These are phyloP conservation scores for Aplocera efformata DNA, from an alignment of 2,888 invertebrate species.

Conservation along the genomic window DNA sequence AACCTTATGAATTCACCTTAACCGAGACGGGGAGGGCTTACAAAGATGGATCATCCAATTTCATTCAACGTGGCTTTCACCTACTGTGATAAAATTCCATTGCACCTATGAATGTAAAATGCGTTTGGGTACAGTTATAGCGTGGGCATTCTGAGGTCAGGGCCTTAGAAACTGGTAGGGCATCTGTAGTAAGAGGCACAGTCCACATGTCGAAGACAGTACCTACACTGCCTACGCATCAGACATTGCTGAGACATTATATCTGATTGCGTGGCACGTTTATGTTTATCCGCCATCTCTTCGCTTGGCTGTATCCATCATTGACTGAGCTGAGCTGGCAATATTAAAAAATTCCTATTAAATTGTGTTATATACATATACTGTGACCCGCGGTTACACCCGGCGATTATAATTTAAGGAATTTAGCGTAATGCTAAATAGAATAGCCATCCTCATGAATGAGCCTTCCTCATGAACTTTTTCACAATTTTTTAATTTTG, in stretches of 20 bases:
- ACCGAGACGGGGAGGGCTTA: conserved; percentile 20
- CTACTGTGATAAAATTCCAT: conserved; percentile 20
- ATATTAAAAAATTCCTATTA: too few species aligned
- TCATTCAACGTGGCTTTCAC: conserved; percentile 14
- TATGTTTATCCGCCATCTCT: conserved; percentile 3
- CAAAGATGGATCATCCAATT: conserved; percentile 26
- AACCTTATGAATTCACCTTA: conserved; percentile 21
- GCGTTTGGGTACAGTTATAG: conserved; percentile 55
- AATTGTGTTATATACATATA: too few species aligned
- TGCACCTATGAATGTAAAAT: conserved; percentile 30
- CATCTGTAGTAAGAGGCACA: conserved; percentile 43
- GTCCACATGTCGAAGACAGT: conserved; percentile 45
- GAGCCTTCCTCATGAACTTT: too few species aligned
- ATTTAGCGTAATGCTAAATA: too few species aligned
- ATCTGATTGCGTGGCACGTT: conserved; percentile 11
- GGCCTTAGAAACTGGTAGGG: conserved; percentile 11
- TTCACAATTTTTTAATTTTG: too few species aligned
- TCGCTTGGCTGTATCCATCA: conserved; percentile 10
- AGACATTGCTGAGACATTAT: conserved; percentile 24
- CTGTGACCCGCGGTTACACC: too few species aligned
- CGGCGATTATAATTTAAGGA: too few species aligned
- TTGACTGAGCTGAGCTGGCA: conserved; percentile 3
- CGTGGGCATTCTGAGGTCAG: conserved; percentile 51
- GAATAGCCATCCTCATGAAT: too few species aligned
- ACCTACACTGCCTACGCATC: conserved; percentile 44